phyloP scores from a whole-genome alignment of 2,888 invertebrate genomes.

The Athripsodes cinereus region DNA sequence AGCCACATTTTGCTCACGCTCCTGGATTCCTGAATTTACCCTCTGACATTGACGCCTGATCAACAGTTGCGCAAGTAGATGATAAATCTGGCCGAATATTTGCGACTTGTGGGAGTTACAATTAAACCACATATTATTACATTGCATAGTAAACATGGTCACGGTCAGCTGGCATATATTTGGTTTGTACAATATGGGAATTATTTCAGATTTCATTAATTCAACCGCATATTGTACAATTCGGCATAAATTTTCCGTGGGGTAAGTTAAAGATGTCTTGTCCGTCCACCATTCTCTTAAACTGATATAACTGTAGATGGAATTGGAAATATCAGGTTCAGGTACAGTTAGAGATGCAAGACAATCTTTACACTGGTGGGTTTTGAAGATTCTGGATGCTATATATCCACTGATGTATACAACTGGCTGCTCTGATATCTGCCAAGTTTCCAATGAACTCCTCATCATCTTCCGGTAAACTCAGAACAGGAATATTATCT shows the following conservation, averaged over 20 bases:
- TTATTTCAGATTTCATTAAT: background rate
- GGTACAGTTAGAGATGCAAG: background rate
- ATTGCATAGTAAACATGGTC: background rate
- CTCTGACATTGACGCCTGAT: slow-evolving; percentile 1
- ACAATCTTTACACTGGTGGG: background rate
- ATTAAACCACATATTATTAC: background rate
- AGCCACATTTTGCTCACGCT: background rate
- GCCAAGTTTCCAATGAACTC: background rate
- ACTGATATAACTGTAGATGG: background rate
- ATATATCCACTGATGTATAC: slow-evolving; percentile 1
- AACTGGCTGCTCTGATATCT: background rate
- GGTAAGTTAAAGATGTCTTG: slow-evolving; percentile 1
- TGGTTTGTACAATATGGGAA: background rate
- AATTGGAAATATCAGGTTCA: background rate
- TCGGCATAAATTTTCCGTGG: background rate
- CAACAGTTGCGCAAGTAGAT: too few species aligned
- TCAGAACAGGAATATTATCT: background rate
- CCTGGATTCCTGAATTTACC: background rate
- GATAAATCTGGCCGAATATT: background rate
- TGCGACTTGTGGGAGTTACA: background rate
- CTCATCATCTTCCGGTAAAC: background rate
- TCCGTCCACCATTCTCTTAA: slow-evolving; percentile 3
- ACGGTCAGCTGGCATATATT: background rate
- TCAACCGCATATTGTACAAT: background rate
- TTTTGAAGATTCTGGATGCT: background rate